Base-by-base conservation (phyloP, 2,113 vertebrate species). In the Oryzias woworae region DNA sequence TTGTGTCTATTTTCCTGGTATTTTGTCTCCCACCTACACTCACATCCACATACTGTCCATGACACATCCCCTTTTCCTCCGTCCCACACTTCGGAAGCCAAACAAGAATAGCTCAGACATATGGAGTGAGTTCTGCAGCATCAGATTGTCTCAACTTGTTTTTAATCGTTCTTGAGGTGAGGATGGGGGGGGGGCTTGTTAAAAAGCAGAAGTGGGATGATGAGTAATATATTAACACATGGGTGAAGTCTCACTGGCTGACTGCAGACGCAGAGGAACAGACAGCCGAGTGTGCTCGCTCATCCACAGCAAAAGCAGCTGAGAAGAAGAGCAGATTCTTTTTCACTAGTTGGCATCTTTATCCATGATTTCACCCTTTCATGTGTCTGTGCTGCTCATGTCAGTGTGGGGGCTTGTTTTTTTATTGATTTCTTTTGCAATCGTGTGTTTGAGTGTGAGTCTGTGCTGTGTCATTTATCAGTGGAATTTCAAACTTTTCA, bases 191-290 rank as follows among this genome's bases (percentile, higher is more conserved):
- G 62, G 53, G 15, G n/a, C n/a, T n/a, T n/a, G n/a, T 14, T 53
- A 48, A 64, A 78, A 81, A 79, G 58, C 43, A 79, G 67, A 70
- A 77, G 75, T 76, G 64, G 50, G 66, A 60, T 54, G 69, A 77
- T 84, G 77, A 85, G 62, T 83, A 79, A 87, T 83, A 56, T 67
- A 70, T 78, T 70, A 66, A 69, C 54, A 66, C 71, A 75, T 54
- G 72, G 70, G 66, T 71, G 58, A 71, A 71, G 75, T 62, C 7
- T 18, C 46, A 10, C 68, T 36, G 50, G 58, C 28, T 57, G 65
- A 71, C 64, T 61, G 20, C 63, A 84, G 73, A 82, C 71, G 56
- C 46, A 52, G 64, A 68, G 77, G 75, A 71, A 68, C 45, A 73
- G 58, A 45, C 77, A 66, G 60, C n/a, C n/a, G 22, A 62, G 67